Conservation (phyloP, 2,113 vertebrate genomes). For the Sula dactylatra region DNA sequence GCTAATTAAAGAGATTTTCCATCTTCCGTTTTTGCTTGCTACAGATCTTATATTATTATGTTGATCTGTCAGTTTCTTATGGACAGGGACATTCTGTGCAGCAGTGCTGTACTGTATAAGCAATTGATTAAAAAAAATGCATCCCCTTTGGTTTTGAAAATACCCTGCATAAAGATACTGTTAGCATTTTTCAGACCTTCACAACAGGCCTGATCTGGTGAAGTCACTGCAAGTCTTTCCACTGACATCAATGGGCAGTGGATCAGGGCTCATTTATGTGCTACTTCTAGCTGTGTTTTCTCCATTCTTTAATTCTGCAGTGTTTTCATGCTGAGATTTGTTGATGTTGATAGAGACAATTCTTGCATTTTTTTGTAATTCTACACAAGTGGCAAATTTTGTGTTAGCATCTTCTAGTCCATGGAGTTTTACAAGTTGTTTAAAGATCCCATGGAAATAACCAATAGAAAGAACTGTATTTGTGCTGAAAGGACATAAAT, state of each 20-base stretch:
- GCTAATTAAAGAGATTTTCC: not conserved
- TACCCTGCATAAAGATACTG: not conserved
- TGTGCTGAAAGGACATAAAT: not conserved
- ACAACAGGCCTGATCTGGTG: not conserved
- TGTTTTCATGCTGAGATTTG: constrained; percentile 8
- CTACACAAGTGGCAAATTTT: not conserved
- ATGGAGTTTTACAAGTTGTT: not conserved
- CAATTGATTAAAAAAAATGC: not conserved
- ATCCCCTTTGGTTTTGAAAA: not conserved
- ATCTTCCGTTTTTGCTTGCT: not conserved
- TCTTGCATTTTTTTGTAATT: not conserved
- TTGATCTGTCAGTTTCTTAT: not conserved
- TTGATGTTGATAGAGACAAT: not conserved
- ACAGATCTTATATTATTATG: not conserved
- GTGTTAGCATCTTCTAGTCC: not conserved
- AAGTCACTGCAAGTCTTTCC: constrained; percentile 53
- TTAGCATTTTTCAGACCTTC: constrained; percentile 5
- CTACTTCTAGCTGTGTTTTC: constrained; percentile 35
- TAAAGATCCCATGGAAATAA: not conserved
- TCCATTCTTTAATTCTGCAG: constrained; percentile 6
- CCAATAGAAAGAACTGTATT: not conserved
- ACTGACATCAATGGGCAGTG: constrained; percentile 55
- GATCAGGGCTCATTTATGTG: constrained; percentile 39
- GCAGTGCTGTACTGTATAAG: not conserved
- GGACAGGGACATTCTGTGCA: not conserved